These are phyloP conservation scores for Heterotis niloticus DNA, from an alignment of 2,113 vertebrate genomes.

Conservation along the genomic window DNA sequence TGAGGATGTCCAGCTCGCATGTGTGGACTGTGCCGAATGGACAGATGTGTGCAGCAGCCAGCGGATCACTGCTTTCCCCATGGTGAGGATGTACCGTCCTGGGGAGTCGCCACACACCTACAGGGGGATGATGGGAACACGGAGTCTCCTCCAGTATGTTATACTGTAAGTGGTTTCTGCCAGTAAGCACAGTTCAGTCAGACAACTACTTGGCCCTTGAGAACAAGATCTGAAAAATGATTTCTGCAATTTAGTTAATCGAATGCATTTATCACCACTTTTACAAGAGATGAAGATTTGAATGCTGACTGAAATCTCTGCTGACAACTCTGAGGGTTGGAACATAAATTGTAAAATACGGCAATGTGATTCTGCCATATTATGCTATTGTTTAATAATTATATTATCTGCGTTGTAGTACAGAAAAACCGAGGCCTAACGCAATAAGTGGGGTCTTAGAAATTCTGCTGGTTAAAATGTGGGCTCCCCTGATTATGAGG, in stretches of 20 bases:
- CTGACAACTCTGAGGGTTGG: too few relatives aligned
- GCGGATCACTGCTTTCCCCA: conserved; percentile 77
- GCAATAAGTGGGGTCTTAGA: not conserved
- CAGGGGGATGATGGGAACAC: conserved; percentile 74
- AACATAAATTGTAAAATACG: too few relatives aligned
- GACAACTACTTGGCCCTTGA: too few relatives aligned
- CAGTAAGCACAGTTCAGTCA: too few relatives aligned
- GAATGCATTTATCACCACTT: not conserved
- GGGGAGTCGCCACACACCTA: conserved; percentile 59
- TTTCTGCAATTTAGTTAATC: not conserved
- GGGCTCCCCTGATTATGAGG: too few relatives aligned
- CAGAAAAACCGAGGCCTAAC: too few relatives aligned
- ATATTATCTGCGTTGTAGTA: too few relatives aligned
- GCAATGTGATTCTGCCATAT: too few relatives aligned
- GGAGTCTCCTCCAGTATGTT: conserved; percentile 77
- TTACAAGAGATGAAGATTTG: not conserved
- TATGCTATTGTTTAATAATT: too few relatives aligned
- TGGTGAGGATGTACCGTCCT: conserved; percentile 65
- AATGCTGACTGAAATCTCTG: not conserved
- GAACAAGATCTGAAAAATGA: not conserved
- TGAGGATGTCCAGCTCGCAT: conserved; percentile 58
- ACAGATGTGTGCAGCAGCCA: conserved; percentile 70
- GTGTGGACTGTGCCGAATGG: conserved; percentile 86
- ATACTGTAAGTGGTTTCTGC: conserved; percentile 68
- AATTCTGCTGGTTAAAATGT: not conserved